Conservation (phyloP, 2,113 vertebrate genomes). For the Anser brachyrhynchus region DNA sequence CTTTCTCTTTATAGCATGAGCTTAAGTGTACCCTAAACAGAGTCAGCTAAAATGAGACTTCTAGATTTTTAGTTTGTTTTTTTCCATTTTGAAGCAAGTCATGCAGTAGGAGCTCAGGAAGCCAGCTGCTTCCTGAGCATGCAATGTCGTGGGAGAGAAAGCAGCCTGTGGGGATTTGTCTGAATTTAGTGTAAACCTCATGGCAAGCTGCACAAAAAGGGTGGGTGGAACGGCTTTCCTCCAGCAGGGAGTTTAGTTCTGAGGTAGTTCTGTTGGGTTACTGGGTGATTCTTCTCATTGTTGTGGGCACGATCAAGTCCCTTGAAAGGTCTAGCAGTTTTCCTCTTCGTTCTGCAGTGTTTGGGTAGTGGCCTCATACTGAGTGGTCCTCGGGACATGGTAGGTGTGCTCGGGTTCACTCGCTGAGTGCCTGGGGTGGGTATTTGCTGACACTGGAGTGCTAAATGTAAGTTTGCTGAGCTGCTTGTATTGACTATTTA, state of each 20-base stretch:
- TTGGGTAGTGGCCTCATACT: background rate
- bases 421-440: accelerated
- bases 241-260: background rate
- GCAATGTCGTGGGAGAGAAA: accelerated
- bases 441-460: accelerated
- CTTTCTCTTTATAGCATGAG: background rate
- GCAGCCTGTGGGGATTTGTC: background rate
- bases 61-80: background rate
- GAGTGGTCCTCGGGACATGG: background rate
- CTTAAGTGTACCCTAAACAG: background rate
- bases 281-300: background rate
- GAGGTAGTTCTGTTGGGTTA: background rate
- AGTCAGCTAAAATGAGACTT: background rate
- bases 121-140: accelerated
- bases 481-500: background rate
- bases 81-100: background rate
- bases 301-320: background rate
- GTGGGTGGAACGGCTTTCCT: background rate
- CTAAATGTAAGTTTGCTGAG: background rate
- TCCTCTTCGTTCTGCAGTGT: background rate
- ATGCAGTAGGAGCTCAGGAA: background rate
- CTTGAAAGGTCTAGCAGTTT: background rate
- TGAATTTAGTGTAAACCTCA: background rate
- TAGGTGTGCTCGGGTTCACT: accelerated
- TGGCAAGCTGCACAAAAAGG: background rate